Base-by-base conservation (phyloP, 2,888 invertebrate genomes). In the Blera fallax region DNA sequence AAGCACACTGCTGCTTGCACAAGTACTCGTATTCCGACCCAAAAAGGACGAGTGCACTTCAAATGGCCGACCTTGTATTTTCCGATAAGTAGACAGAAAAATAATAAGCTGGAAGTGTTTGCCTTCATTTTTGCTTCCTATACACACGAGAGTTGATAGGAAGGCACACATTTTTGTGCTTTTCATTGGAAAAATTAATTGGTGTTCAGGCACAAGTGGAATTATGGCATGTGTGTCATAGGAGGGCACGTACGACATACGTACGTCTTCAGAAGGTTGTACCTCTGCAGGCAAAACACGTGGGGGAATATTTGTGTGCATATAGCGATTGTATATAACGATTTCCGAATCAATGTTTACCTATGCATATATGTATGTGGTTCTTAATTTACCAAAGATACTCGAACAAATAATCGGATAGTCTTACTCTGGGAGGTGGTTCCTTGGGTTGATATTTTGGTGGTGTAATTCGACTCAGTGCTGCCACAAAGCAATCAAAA, bases 1-100 rank as follows among this genome's bases (percentile, higher is more conserved):
- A n/a, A 50, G 3, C 4, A 4, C 24, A n/a, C 4, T 24, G 24
- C 24, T 24, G 24, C 21, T 16, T 16, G 32, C 16, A 14, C 32
- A 16, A 32, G 54, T 32, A 56, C n/a, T n/a, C n/a, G n/a, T n/a
- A n/a, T n/a, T 56, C 0, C 32, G 5, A 14, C 2, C 32, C 7
- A 56, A 52, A n/a, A 40, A 40, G 52, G 54, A 48, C 50, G 50
- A 54, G 29, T n/a, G n/a, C 32, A 54, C 78, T 76, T 58, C 34
- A 62, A 78, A 72, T 11, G 43, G 29, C 29, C 34, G 54, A 72
- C 79, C 79, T 79, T 72, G 79, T 48, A 79, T 60, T 79, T 72
- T 79, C 58, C 72, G 21, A 79, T 72, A 65, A 65, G 79, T 65
- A 56, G 79, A 50, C 77, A 62, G 60, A 69, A 60, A 77, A 79